Conservation (phyloP, 2,797 vertebrate genomes). For the Periophthalmus magnuspinnatus region DNA sequence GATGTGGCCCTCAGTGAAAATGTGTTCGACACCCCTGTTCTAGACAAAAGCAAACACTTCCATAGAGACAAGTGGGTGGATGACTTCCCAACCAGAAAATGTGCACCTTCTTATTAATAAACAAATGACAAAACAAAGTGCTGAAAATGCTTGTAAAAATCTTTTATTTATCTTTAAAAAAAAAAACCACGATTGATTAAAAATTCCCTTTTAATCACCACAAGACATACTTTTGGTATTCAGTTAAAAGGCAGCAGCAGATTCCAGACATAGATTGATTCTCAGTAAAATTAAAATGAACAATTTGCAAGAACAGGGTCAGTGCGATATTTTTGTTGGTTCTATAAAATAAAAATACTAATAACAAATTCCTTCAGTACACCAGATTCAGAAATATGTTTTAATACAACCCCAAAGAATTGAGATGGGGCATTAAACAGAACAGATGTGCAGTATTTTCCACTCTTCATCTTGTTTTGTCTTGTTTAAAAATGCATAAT, state of each 20-base stretch:
- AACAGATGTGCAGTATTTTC: neutral
- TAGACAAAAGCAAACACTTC: too few relatives aligned
- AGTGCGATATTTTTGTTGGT: neutral
- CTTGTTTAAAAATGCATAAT: slow-evolving; percentile 2
- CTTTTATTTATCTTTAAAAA: neutral
- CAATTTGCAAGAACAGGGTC: neutral
- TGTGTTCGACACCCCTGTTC: too few relatives aligned
- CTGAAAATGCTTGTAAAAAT: neutral
- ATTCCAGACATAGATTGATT: neutral
- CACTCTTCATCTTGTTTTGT: neutral
- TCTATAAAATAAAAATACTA: neutral
- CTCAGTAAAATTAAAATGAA: neutral
- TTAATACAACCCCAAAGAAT: neutral
- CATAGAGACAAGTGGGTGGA: neutral
- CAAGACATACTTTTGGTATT: neutral
- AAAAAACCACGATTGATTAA: neutral
- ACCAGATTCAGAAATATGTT: neutral
- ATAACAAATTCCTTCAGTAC: neutral
- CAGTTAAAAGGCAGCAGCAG: neutral
- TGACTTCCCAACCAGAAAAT: too few relatives aligned
- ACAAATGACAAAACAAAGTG: neutral
- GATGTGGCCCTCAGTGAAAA: too few relatives aligned
- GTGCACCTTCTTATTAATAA: too few relatives aligned
- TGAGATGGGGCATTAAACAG: neutral
- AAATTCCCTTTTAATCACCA: slow-evolving; percentile 1